These are phyloP conservation scores for Crypturellus undulatus DNA, from an alignment of 2,113 vertebrate species.

Conservation along the genomic window DNA sequence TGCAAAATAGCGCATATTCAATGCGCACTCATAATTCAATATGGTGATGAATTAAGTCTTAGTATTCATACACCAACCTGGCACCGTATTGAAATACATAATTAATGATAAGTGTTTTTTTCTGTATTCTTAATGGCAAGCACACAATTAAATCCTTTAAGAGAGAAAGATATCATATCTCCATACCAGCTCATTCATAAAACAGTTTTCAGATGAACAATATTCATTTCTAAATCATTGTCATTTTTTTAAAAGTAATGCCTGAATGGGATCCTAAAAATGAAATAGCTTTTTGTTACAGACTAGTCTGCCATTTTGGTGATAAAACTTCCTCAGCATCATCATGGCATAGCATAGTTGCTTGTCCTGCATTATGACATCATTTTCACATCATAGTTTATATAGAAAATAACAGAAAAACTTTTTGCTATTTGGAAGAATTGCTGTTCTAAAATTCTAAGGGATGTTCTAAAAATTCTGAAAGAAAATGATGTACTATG, in stretches of 20 bases:
- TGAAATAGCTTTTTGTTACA: background rate
- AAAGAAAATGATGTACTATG: background rate
- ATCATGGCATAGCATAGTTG: background rate
- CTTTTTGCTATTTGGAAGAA: background rate
- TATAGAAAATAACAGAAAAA: background rate
- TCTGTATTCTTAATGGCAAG: background rate
- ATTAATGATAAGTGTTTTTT: background rate
- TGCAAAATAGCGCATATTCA: background rate
- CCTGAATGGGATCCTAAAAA: background rate
- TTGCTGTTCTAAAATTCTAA: background rate
- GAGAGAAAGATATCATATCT: background rate
- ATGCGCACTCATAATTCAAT: background rate
- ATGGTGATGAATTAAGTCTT: background rate
- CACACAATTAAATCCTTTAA: background rate
- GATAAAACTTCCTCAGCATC: background rate
- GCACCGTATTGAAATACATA: background rate
- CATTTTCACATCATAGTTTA: background rate
- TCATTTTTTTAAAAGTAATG: background rate
- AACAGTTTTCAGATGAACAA: background rate
- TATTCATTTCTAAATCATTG: background rate
- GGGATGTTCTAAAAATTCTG: background rate
- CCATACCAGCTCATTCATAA: background rate
- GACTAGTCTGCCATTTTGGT: background rate
- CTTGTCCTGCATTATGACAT: background rate
- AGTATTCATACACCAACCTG: background rate